Conservation (phyloP, 2,113 vertebrate genomes). For the Megaceryle torquata region DNA sequence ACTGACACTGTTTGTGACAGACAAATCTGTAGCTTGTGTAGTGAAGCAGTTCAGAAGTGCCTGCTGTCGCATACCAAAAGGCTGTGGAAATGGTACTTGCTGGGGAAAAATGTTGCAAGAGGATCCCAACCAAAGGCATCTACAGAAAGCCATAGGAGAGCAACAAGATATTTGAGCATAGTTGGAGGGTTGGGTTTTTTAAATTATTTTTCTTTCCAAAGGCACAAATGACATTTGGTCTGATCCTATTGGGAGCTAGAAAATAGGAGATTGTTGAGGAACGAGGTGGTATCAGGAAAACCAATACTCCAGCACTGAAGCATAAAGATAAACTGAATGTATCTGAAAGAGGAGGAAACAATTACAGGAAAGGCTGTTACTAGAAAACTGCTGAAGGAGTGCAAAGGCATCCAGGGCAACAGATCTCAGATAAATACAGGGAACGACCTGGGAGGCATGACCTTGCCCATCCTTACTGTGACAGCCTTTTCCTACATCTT, state of each 20-base stretch:
- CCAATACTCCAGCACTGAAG: not conserved
- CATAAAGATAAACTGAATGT: not conserved
- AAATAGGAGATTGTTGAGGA: not conserved
- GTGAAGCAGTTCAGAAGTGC: conserved; percentile 46
- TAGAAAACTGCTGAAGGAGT: not conserved
- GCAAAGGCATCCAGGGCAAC: not conserved
- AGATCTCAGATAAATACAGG: not conserved
- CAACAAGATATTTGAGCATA: not conserved
- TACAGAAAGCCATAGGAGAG: not conserved
- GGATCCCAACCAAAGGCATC: not conserved
- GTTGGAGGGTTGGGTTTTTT: not conserved
- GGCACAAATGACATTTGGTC: not conserved
- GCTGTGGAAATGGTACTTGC: conserved; percentile 7
- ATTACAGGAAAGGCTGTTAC: conserved; percentile 15
- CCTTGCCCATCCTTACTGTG: not conserved
- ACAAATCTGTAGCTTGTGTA: conserved; percentile 58
- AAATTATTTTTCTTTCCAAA: not conserved
- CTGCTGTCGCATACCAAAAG: conserved; percentile 59
- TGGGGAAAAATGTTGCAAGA: not conserved
- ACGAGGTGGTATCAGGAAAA: not conserved
- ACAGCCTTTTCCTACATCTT: not conserved
- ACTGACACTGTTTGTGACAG: conserved; percentile 56
- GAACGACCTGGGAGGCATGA: not conserved
- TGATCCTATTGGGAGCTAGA: not conserved
- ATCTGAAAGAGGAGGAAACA: conserved; percentile 4